These are phyloP conservation scores for Bugulina stolonifera DNA, from an alignment of 2,888 invertebrate genomes.

Conservation along the genomic window DNA sequence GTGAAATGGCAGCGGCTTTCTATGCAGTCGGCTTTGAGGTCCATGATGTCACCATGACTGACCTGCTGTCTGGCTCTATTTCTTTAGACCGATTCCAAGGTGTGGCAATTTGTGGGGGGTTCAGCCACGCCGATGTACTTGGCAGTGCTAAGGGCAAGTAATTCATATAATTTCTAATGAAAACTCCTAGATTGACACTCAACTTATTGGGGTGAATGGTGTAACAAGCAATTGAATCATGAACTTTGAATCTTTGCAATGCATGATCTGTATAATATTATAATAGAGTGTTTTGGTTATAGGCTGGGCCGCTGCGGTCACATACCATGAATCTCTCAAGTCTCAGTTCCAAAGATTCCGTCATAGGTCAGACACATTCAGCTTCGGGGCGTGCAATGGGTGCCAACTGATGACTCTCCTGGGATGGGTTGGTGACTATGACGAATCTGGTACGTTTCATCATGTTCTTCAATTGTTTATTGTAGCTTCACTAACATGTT, in stretches of 20 bases:
- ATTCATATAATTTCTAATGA: no score
- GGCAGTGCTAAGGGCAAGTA: constrained; percentile 76
- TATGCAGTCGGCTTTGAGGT: constrained; percentile 78
- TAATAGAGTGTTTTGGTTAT: no score
- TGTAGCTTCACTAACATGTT: no score
- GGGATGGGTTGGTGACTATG: constrained; percentile 69
- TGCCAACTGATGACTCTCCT: constrained; percentile 91
- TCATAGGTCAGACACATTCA: constrained; percentile 71
- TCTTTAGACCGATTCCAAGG: constrained; percentile 77
- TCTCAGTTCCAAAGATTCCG: constrained; percentile 74
- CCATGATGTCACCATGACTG: constrained; percentile 91
- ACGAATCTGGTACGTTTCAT: not conserved
- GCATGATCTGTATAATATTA: no score
- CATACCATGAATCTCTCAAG: constrained; percentile 70
- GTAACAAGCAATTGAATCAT: no score
- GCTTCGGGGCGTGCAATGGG: constrained; percentile 95
- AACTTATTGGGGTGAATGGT: no score
- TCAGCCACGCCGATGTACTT: constrained; percentile 94
- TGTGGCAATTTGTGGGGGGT: constrained; percentile 93
- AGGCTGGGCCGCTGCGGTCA: constrained; percentile 90
- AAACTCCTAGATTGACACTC: no score
- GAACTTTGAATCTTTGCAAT: no score
- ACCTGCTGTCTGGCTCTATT: constrained; percentile 67
- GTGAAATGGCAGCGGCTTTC: constrained; percentile 88
- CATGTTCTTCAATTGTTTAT: no score